Evolutionary conservation across 37 sponge, comb jelly and placozoan species (phyloP).

Genomic region (Lycopodina hypogea): DNA sequence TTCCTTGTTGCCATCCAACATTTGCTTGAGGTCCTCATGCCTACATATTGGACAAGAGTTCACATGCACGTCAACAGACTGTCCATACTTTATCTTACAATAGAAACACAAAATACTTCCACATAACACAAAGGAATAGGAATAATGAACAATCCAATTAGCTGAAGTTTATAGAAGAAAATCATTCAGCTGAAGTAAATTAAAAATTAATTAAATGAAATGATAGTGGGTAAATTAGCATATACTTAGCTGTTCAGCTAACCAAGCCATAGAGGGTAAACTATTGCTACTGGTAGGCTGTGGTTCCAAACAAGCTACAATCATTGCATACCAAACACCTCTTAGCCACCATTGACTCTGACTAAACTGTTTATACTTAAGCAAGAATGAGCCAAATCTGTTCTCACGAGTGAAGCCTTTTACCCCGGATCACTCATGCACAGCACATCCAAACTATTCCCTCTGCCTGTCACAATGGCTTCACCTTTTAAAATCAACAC

Average conservation of each 20-base stretch:
- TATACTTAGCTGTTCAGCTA: too few relatives aligned
- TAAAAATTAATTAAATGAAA: too few relatives aligned
- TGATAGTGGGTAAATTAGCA: too few relatives aligned
- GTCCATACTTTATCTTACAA: background rate
- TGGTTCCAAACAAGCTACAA: background rate
- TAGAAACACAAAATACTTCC: background rate
- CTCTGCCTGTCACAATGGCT: background rate
- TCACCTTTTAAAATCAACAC: slow-evolving; percentile 69
- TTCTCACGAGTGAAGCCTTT: too few relatives aligned
- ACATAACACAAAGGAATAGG: background rate
- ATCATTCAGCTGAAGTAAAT: too few relatives aligned
- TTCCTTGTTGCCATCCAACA: slow-evolving; percentile 90
- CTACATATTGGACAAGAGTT: slow-evolving; percentile 32
- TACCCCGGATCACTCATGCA: too few relatives aligned
- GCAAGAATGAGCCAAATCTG: too few relatives aligned
- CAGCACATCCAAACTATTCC: too few relatives aligned
- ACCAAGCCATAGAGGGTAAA: too few relatives aligned
- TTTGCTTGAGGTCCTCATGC: slow-evolving; percentile 72
- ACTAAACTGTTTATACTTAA: too few relatives aligned
- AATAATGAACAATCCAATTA: background rate
- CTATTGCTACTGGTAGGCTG: background rate
- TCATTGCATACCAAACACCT: background rate
- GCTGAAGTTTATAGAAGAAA: too few relatives aligned
- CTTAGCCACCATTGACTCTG: too few relatives aligned
- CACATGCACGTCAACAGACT: background rate